phyloP scores from a whole-genome alignment of 2,888 invertebrate species.

The Trypoxylon attenuatum region DNA sequence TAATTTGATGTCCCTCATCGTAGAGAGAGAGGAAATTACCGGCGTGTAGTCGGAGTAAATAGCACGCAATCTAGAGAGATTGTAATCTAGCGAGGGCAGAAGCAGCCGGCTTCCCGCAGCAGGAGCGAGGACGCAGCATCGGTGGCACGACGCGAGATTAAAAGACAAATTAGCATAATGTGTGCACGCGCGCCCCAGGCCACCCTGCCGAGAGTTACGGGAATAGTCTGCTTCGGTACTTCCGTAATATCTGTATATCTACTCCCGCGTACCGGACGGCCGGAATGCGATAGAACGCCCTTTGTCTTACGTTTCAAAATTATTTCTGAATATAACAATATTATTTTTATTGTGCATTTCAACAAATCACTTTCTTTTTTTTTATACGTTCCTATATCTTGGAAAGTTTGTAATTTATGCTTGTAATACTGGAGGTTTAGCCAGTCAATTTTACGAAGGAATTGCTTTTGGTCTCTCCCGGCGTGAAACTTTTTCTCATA shows the following conservation, averaged over 20 bases:
- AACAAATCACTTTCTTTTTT: too few relatives aligned
- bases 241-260: constrained; percentile 32
- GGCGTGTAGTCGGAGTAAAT: constrained; percentile 42
- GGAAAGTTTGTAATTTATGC: too few relatives aligned
- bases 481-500: too few relatives aligned
- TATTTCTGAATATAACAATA: too few relatives aligned
- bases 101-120: constrained; percentile 16
- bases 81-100: constrained; percentile 34
- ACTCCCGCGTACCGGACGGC: neutral
- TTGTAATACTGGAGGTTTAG: too few relatives aligned
- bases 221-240: constrained; percentile 31
- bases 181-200: constrained; percentile 54
- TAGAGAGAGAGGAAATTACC: constrained; percentile 25
- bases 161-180: constrained; percentile 72
- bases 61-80: constrained; percentile 47
- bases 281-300: neutral
- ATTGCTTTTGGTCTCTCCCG: too few relatives aligned
- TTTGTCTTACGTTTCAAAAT: too few relatives aligned
- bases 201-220: constrained; percentile 29
- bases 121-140: constrained; percentile 36
- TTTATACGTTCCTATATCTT: too few relatives aligned
- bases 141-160: constrained; percentile 68
- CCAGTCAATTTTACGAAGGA: too few relatives aligned
- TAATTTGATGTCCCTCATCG: constrained; percentile 19
- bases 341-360: too few relatives aligned